Conservation (phyloP, 2,797 vertebrate genomes). For the Emys orbicularis region DNA sequence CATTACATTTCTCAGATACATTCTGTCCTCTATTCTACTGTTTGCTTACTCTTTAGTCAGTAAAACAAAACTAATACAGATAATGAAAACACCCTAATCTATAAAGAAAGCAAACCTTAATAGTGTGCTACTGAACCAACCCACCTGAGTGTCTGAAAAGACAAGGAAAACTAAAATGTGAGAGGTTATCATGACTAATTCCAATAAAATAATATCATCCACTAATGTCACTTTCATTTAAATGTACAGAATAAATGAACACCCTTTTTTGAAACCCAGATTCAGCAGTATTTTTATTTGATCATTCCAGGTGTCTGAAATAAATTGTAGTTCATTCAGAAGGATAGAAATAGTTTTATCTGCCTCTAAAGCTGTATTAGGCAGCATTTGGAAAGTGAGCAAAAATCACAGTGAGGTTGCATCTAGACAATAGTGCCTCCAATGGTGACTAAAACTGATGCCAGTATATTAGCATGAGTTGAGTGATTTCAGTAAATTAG, state of each 20-base stretch:
- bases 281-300: conserved; percentile 61
- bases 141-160: background rate
- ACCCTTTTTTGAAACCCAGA: conserved; percentile 36
- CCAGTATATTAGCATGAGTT: background rate
- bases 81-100: background rate
- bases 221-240: conserved; percentile 53
- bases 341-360: conserved; percentile 8
- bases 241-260: conserved; percentile 39
- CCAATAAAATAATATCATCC: conserved; percentile 17
- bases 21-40: background rate
- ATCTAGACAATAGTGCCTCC: background rate
- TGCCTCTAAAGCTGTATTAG: conserved; percentile 50
- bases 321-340: conserved; percentile 60
- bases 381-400: conserved; percentile 18
- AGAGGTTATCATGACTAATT: conserved; percentile 35
- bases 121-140: background rate
- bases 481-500: background rate
- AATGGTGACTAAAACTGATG: background rate
- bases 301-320: conserved; percentile 58
- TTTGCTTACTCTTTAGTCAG: background rate
- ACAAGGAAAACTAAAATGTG: background rate
- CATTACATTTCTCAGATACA: background rate
- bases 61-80: background rate
- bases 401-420: conserved; percentile 15
- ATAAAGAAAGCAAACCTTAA: background rate